A percentile compares a stretch with the other conserved stretches of the same genome.
phyloP scores from a whole-genome alignment of 2,888 invertebrate species.

The Imbricaverruca yamaguchii region DNA sequence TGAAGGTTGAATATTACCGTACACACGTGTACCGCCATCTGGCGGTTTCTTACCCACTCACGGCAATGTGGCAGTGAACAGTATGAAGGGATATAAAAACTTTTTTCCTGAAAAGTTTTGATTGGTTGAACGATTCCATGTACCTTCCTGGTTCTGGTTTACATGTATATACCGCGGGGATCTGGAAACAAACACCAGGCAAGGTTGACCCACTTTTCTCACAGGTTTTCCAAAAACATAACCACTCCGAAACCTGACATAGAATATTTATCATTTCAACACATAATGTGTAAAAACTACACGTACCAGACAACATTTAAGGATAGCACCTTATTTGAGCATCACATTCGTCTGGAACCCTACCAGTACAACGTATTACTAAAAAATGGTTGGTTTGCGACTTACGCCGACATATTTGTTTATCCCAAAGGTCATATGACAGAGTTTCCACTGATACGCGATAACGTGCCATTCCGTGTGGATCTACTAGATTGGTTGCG shows the following conservation, averaged over 20 bases:
- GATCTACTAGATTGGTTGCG: not conserved
- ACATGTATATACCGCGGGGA: not conserved
- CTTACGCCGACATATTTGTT: not conserved
- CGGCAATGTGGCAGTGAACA: not conserved
- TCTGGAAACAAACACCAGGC: no score
- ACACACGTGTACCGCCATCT: no score
- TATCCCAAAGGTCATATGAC: not conserved
- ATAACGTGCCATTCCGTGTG: not conserved
- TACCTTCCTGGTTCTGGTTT: not conserved
- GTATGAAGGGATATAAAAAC: not conserved
- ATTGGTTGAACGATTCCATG: not conserved
- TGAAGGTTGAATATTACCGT: fast-evolving
- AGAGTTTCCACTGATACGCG: not conserved
- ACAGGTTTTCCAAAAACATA: not conserved
- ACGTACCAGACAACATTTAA: not conserved
- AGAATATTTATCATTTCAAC: not conserved
- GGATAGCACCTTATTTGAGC: not conserved
- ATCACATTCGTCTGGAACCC: not conserved
- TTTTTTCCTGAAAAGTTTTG: not conserved
- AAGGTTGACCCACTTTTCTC: not conserved
- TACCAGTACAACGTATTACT: not conserved
- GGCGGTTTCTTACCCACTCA: not conserved
- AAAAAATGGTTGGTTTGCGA: not conserved
- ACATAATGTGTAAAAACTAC: not conserved
- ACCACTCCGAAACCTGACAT: not conserved